phyloP scores from a whole-genome alignment of 2,113 vertebrate genomes.

The Nyctibius bracteatus region DNA sequence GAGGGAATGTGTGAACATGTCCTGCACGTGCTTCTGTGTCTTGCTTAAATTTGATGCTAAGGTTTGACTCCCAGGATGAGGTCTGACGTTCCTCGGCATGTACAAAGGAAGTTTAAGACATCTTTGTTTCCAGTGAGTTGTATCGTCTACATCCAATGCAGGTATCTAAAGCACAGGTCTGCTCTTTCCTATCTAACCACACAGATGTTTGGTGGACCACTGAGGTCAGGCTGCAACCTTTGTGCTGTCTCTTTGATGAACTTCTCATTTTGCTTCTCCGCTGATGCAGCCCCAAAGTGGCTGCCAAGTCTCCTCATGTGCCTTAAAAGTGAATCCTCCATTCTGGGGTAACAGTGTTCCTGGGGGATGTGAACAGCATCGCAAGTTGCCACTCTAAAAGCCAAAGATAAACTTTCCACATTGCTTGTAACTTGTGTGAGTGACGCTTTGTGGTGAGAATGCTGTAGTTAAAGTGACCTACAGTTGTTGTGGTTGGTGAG shows the following conservation, averaged over 20 bases:
- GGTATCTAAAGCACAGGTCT: not conserved
- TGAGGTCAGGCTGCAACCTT: not conserved
- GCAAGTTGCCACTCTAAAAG: not conserved
- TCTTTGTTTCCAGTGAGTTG: not conserved
- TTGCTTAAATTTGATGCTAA: not conserved
- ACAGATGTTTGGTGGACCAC: not conserved
- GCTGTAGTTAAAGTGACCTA: not conserved
- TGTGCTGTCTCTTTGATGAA: not conserved
- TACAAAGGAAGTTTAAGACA: not conserved
- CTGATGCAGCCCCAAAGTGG: not conserved
- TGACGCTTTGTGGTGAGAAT: not conserved
- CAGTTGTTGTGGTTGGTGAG: not conserved
- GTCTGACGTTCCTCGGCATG: not conserved
- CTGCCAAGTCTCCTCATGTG: not conserved
- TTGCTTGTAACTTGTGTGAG: not conserved
- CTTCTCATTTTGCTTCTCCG: not conserved
- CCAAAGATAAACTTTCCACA: not conserved
- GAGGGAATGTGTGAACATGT: not conserved
- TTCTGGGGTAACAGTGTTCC: not conserved
- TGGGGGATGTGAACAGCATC: not conserved
- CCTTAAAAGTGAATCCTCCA: not conserved
- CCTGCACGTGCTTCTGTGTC: accelerated
- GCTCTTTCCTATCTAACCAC: not conserved
- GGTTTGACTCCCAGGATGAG: not conserved
- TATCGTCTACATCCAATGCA: not conserved